A percentile compares a stretch with the other conserved stretches of the same genome.
Evolutionary conservation across 2,113 vertebrate species (phyloP).

Genomic region (Carlito syrichta): DNA sequence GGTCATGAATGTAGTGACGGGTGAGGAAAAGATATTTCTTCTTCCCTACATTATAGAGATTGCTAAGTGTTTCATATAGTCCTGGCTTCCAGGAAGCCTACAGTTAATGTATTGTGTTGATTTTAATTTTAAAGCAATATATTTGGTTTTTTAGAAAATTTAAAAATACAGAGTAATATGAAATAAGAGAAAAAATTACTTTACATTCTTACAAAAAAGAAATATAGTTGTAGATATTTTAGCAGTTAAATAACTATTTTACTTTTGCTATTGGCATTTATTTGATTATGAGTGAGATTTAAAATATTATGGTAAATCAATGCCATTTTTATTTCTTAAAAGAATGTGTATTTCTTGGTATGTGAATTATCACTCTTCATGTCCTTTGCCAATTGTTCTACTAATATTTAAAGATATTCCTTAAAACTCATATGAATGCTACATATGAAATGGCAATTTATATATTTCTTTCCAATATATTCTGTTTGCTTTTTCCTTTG

Average conservation of each 20-base stretch:
- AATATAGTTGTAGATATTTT: background rate
- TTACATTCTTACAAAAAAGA: background rate
- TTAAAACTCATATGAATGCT: background rate
- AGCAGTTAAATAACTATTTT: background rate
- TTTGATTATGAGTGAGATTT: background rate
- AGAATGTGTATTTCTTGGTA: background rate
- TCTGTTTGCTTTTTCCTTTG: background rate
- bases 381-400: background rate
- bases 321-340: background rate
- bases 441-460: background rate
- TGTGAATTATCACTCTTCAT: background rate
- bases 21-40: background rate
- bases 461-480: background rate
- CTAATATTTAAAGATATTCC: background rate
- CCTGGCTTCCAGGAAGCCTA: background rate
- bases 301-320: background rate
- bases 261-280: background rate
- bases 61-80: background rate
- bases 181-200: conserved; percentile 11
- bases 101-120: background rate
- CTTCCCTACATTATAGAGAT: background rate
- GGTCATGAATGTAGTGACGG: background rate
- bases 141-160: background rate
- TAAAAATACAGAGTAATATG: background rate
- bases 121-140: background rate